Base-by-base conservation (phyloP, 2,888 invertebrate genomes). In the Chrysolina americana region DNA sequence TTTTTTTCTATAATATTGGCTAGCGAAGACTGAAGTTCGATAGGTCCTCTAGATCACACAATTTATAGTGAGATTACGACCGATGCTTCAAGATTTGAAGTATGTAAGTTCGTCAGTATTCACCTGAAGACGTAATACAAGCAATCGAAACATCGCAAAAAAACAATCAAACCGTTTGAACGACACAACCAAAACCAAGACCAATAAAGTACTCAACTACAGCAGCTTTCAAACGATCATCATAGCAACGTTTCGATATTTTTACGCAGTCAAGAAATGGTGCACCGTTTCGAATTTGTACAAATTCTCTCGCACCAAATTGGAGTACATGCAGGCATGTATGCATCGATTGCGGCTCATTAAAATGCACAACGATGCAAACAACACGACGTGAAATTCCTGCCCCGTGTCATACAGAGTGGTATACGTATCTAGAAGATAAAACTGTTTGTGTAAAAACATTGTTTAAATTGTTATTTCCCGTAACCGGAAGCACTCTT, bases 301-400 rank as follows among this genome's bases (percentile, higher is more conserved):
- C n/a, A 36, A 59, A 59, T 59, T 59, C 36, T 59, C 59, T 59
- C 59, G 36, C 59, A 59, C 15, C 36, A 59, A 59, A 59, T 15
- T n/a, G 59, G 10, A 59, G 5, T 50, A 17, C 59, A 59, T 59
- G 59, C 59, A 59, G 59, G 59, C 28, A 59, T 59, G 59, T 59
- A 0, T 36, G 10, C 15, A 59, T 28, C 17, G 28, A 59, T 59
- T 2, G 2, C 3, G 53, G 28, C 8, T 36, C 59, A 59, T 59
- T 59, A 28, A 36, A 59, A 59, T 59, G 17, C 11, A n/a, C 17
- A 36, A 36, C 28, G 59, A 59, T 6, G n/a, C 28, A 59, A 17
- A 15, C 36, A 59, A 1, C 6, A 36, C 15, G 59, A 8, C 17
- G n/a, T 50, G 50, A 19, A 19, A 50, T 50, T 17, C 50, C 9